A percentile compares a stretch with the other conserved stretches of the same genome.
Conservation (phyloP, 2,113 vertebrate species). For the Cacatua alba region DNA sequence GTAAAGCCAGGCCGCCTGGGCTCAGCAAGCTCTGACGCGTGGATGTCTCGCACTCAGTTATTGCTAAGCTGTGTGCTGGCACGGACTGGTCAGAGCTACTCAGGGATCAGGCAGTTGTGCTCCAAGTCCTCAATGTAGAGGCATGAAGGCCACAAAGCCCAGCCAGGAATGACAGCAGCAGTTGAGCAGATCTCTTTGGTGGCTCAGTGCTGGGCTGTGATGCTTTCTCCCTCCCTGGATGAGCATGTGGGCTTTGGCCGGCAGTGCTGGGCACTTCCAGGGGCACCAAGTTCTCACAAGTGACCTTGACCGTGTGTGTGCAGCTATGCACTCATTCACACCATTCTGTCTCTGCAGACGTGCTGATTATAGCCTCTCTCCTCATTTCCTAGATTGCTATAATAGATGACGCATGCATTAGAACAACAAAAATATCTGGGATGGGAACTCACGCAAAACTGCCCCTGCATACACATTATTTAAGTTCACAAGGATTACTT, state of each 20-base stretch:
- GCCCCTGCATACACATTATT: background rate
- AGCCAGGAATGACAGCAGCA: background rate
- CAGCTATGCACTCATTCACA: background rate
- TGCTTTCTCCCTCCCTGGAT: background rate
- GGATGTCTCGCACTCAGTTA: fast-evolving
- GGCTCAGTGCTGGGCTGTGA: background rate
- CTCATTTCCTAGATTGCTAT: background rate
- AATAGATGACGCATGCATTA: fast-evolving
- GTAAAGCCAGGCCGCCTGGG: background rate
- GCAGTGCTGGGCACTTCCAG: background rate
- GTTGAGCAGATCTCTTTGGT: background rate
- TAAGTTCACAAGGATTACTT: background rate
- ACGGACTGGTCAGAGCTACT: background rate
- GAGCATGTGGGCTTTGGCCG: background rate
- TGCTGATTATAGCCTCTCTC: background rate
- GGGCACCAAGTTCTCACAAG: background rate
- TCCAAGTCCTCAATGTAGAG: background rate
- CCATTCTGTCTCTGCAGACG: background rate
- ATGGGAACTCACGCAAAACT: background rate
- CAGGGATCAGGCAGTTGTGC: background rate
- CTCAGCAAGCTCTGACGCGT: background rate
- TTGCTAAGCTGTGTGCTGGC: background rate
- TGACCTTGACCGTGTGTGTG: fast-evolving
- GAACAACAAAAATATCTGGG: background rate
- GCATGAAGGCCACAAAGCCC: background rate